phyloP scores from a whole-genome alignment of 2,888 invertebrate genomes.

The Protonemura montana region DNA sequence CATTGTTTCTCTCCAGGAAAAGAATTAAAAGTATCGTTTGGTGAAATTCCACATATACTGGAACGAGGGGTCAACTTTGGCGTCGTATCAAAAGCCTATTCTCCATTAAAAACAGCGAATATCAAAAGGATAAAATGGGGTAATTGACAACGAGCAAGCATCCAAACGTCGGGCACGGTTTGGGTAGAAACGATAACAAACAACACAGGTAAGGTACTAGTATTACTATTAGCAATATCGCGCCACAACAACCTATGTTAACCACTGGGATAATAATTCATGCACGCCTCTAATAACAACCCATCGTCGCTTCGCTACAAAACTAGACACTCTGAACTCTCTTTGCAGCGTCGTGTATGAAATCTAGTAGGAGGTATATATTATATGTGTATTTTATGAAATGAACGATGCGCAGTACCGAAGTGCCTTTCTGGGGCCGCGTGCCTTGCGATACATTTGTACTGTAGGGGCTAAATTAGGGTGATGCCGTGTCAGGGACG shows the following conservation, averaged over 20 bases:
- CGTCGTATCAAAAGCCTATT: neutral
- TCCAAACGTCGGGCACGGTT: neutral
- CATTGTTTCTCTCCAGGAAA: neutral
- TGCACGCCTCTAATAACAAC: neutral
- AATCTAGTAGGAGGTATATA: constrained; percentile 12
- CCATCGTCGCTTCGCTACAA: constrained; percentile 7
- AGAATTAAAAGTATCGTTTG: constrained; percentile 8
- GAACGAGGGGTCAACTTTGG: neutral
- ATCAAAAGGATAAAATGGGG: neutral
- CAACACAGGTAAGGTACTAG: constrained; percentile 4
- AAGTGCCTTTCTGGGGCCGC: neutral
- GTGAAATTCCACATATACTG: neutral
- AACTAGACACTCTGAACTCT: neutral
- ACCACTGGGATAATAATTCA: neutral
- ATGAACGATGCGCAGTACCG: neutral
- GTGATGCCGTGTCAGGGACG: neutral
- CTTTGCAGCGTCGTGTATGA: neutral
- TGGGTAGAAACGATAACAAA: neutral
- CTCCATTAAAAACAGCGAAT: neutral
- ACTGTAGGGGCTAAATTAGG: constrained; percentile 45
- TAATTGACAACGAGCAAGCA: constrained; percentile 12
- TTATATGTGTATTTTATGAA: neutral
- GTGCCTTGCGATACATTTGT: constrained; percentile 37
- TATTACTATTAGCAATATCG: constrained; percentile 12
- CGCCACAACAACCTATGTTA: neutral